Percentiles rank a stretch among this genome's conserved stretches.
Conservation (phyloP, 2,797 vertebrate species). For the Ceyx erithaca region DNA sequence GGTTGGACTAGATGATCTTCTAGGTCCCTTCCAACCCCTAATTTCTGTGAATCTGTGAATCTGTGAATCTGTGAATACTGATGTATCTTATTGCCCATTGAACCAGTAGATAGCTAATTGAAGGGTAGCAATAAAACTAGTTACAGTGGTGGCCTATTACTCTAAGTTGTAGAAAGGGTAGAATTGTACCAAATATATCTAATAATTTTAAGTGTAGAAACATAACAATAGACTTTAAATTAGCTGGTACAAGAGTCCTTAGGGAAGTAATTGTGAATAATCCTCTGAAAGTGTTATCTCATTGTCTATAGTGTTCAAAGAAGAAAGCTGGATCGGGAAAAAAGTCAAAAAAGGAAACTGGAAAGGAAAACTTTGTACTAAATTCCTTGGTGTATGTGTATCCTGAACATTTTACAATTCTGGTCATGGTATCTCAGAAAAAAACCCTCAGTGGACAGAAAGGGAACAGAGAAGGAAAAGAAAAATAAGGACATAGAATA, state of each 20-base stretch:
- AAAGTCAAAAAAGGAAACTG: neutral
- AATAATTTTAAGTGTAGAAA: conserved; percentile 6
- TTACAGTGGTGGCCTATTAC: neutral
- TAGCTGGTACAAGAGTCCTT: neutral
- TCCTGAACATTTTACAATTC: neutral
- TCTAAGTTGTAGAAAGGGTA: neutral
- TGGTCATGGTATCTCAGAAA: neutral
- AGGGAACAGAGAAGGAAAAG: neutral
- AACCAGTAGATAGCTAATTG: neutral
- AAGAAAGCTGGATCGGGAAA: neutral
- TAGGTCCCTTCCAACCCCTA: too few species aligned
- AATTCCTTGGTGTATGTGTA: neutral
- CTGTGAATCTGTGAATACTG: too few species aligned
- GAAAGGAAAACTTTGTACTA: neutral
- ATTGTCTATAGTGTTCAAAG: neutral
- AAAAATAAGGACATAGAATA: neutral
- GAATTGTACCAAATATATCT: neutral
- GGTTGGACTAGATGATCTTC: too few species aligned
- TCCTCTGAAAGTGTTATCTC: neutral
- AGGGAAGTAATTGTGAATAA: neutral
- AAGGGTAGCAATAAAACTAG: neutral
- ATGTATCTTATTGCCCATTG: neutral
- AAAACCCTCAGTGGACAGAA: neutral
- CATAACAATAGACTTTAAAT: neutral
- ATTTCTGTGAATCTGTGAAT: too few species aligned